Conservation (phyloP, 1,140 invertebrate genomes). For the Leptopilina clavipes region DNA sequence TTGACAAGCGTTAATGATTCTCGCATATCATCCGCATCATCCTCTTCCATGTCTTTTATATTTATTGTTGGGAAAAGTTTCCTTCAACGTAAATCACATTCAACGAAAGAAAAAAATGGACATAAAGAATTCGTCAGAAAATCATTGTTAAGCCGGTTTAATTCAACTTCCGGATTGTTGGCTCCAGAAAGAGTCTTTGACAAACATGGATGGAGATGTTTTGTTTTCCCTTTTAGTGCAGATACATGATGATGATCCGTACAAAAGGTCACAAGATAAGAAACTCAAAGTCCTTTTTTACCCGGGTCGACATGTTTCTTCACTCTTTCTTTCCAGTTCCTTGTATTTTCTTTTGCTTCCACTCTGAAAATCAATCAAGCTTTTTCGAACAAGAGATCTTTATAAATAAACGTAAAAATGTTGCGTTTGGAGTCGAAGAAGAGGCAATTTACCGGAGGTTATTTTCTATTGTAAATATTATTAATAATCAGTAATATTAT, state of each 20-base stretch:
- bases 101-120: constrained; percentile 15
- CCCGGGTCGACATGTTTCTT: not conserved
- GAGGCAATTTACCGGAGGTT: not conserved
- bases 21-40: constrained; percentile 65
- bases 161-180: constrained; percentile 1
- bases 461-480: too few species aligned
- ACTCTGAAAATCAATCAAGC: constrained; percentile 31
- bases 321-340: too few species aligned
- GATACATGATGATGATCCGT: not conserved
- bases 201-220: not conserved
- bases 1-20: constrained; percentile 47
- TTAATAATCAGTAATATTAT: too few species aligned
- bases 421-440: not conserved
- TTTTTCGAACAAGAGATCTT: not conserved
- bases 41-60: constrained; percentile 62
- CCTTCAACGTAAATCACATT: not conserved
- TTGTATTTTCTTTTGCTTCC: not conserved
- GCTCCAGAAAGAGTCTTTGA: not conserved
- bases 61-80: too few species aligned
- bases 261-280: not conserved
- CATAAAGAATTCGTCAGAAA: constrained; percentile 38
- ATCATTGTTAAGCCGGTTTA: constrained; percentile 32
- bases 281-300: not conserved
- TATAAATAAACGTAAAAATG: not conserved
- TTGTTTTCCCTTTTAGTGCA: not conserved